Percentiles rank a stretch among this genome's conserved stretches.
These are phyloP conservation scores for Dendrocopos noguchii DNA, from an alignment of 2,113 vertebrate species.

Conservation along the genomic window DNA sequence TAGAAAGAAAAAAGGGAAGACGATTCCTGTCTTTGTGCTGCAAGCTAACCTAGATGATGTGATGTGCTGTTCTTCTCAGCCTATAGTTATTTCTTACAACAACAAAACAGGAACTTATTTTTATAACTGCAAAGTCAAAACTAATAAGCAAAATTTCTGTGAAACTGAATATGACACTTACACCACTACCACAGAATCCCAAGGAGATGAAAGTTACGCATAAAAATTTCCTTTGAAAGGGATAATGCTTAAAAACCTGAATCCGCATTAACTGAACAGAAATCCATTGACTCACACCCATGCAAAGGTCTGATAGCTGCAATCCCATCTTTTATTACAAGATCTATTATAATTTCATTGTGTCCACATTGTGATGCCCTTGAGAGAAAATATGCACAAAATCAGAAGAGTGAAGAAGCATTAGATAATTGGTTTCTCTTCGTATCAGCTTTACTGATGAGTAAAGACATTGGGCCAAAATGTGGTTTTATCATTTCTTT, in stretches of 20 bases:
- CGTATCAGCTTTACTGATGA: not conserved
- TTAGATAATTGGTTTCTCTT: not conserved
- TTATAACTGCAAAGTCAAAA: not conserved
- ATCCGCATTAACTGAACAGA: not conserved
- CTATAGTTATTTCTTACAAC: not conserved
- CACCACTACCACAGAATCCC: not conserved
- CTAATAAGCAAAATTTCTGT: not conserved
- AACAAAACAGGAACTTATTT: not conserved
- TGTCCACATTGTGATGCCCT: not conserved
- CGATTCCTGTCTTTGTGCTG: not conserved
- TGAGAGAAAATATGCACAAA: not conserved
- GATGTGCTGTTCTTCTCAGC: not conserved
- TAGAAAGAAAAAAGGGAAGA: not conserved
- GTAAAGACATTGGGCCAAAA: not conserved
- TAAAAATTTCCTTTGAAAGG: not conserved
- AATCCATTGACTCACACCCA: not conserved
- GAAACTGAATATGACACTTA: not conserved
- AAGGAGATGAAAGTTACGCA: fast-evolving
- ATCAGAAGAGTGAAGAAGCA: not conserved
- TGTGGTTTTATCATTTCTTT: not conserved
- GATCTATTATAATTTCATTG: not conserved
- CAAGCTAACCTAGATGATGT: not conserved
- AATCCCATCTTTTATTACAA: not conserved
- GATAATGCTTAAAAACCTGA: not conserved
- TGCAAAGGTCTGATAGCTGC: not conserved